phyloP scores from a whole-genome alignment of 2,888 invertebrate species.

The Nebria salina region DNA sequence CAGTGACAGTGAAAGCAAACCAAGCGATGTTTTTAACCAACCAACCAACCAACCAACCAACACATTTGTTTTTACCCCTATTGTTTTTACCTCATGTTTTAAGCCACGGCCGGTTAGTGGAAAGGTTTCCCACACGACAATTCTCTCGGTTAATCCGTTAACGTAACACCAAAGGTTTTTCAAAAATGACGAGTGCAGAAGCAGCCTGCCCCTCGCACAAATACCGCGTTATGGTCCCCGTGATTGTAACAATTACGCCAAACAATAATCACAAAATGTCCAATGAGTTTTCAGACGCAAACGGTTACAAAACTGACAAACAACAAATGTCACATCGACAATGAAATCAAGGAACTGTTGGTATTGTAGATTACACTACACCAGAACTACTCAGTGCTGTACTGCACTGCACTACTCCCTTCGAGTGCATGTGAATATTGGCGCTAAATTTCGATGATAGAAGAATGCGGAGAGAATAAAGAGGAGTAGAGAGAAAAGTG shows the following conservation, averaged over 20 bases:
- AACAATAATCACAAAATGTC: constrained; percentile 32
- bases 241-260: constrained; percentile 24
- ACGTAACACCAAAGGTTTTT: constrained; percentile 20
- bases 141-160: constrained; percentile 21
- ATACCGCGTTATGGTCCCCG: constrained; percentile 26
- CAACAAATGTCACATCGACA: constrained; percentile 44
- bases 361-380: constrained; percentile 19
- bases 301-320: constrained; percentile 37
- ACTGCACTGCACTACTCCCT: background rate
- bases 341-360: constrained; percentile 14
- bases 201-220: constrained; percentile 36
- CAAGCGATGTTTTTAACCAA: too few species aligned
- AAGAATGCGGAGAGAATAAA: too few species aligned
- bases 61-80: too few species aligned
- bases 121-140: constrained; percentile 36
- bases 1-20: too few species aligned
- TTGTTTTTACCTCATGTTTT: constrained; percentile 39
- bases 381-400: background rate
- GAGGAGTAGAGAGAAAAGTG: background rate
- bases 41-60: too few species aligned
- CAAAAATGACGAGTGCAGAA: constrained; percentile 37
- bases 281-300: constrained; percentile 19
- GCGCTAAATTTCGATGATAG: background rate
- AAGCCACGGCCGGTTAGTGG: constrained; percentile 31
- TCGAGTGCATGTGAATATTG: background rate